These are phyloP conservation scores for Fregetta grallaria DNA, from an alignment of 2,113 vertebrate species.

Conservation along the genomic window DNA sequence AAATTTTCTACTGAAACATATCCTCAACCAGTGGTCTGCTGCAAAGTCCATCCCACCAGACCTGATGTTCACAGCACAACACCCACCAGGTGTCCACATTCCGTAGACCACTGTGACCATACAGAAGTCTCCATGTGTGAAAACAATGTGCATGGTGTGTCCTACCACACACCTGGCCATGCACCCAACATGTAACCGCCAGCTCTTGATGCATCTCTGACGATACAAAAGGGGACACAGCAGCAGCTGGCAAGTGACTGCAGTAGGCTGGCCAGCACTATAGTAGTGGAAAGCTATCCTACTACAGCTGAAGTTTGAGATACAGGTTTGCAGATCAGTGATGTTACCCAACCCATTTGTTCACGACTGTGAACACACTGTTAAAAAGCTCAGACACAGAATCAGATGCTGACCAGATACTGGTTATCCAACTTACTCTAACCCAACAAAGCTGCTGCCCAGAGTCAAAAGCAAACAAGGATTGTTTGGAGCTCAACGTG, in stretches of 20 bases:
- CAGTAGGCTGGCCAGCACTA: background rate
- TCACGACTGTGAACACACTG: background rate
- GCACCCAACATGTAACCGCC: fast-evolving
- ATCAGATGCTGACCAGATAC: background rate
- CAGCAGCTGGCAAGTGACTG: background rate
- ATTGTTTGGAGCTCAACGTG: background rate
- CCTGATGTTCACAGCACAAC: background rate
- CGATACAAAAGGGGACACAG: background rate
- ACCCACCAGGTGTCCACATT: background rate
- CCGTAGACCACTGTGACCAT: background rate
- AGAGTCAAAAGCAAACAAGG: background rate
- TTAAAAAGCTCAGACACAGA: background rate
- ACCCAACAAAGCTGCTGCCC: background rate
- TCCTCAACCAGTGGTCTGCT: background rate
- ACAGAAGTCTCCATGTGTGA: fast-evolving
- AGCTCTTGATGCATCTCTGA: background rate
- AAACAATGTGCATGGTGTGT: background rate
- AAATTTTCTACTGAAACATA: background rate
- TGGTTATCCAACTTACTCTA: background rate
- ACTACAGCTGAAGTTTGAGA: background rate
- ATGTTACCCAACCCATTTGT: background rate
- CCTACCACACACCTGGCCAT: background rate
- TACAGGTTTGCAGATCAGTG: background rate
- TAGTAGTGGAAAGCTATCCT: background rate
- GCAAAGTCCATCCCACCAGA: background rate